Conservation (phyloP, 1,140 invertebrate genomes). For the Dinoponera quadriceps region DNA sequence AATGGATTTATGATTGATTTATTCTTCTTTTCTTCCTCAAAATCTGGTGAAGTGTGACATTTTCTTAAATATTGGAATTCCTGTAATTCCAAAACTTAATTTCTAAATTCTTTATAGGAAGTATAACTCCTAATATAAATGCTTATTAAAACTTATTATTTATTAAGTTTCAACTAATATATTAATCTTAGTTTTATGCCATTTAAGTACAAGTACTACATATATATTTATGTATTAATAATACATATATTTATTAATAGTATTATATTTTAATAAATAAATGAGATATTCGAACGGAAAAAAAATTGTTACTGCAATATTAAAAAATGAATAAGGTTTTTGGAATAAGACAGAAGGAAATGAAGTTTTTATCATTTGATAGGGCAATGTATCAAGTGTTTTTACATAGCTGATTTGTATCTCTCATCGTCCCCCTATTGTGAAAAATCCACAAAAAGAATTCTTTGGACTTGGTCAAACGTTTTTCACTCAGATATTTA, state of each 20-base stretch:
- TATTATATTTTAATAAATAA: constrained; percentile 9
- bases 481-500: too few relatives aligned
- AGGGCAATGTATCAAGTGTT: constrained; percentile 16
- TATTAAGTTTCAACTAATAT: background rate
- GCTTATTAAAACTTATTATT: background rate
- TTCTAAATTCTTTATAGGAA: background rate
- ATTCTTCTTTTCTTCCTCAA: background rate
- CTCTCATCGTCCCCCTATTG: background rate
- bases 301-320: constrained; percentile 8
- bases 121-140: background rate
- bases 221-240: too few relatives aligned
- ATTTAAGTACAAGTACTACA: background rate
- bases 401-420: background rate
- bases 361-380: background rate
- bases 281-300: background rate
- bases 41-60: background rate
- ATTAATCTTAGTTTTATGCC: background rate
- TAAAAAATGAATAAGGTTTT: constrained; percentile 3
- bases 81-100: background rate
- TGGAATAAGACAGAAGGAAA: background rate
- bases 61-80: background rate
- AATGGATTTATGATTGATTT: constrained; percentile 8
- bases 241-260: too few relatives aligned
- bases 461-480: too few relatives aligned
- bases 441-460: too few relatives aligned